A percentile compares a stretch with the other conserved stretches of the same genome.
Evolutionary conservation across 2,113 vertebrate species (phyloP).

Genomic region (Megaceryle maxima): DNA sequence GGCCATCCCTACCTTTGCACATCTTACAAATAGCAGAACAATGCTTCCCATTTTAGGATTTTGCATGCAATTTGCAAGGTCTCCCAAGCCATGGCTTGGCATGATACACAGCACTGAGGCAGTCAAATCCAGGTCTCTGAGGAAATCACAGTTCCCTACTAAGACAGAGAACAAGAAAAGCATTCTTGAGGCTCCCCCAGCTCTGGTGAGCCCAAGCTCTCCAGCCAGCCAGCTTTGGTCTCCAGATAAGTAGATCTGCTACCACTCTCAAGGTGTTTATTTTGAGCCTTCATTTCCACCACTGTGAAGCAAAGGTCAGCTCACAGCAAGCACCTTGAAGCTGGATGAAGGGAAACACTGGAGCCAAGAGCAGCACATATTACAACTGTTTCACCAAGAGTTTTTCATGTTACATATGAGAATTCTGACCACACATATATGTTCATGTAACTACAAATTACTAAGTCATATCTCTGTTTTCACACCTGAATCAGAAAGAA

Average conservation of each 20-base stretch:
- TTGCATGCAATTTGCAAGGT: background rate
- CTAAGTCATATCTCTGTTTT: background rate
- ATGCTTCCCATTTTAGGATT: background rate
- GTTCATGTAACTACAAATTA: background rate
- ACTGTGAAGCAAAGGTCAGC: background rate
- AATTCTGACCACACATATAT: background rate
- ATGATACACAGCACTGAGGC: background rate
- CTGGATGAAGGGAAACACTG: background rate
- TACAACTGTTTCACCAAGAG: background rate
- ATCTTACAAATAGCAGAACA: background rate
- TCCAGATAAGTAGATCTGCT: background rate
- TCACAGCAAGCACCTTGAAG: background rate
- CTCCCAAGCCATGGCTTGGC: background rate
- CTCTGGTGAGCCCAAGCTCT: background rate
- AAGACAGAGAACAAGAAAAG: background rate
- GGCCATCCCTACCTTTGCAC: background rate
- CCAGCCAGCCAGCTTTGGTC: background rate
- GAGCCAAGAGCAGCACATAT: background rate
- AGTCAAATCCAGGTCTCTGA: background rate
- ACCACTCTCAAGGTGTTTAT: background rate
- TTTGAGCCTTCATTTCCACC: background rate
- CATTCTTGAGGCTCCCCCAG: background rate
- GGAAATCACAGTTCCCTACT: background rate
- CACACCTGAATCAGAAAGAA: background rate
- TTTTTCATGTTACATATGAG: rapidly evolving